A percentile compares a stretch with the other conserved stretches of the same genome.
Conservation (phyloP, 2,888 invertebrate genomes). For the Odontothrips loti region DNA sequence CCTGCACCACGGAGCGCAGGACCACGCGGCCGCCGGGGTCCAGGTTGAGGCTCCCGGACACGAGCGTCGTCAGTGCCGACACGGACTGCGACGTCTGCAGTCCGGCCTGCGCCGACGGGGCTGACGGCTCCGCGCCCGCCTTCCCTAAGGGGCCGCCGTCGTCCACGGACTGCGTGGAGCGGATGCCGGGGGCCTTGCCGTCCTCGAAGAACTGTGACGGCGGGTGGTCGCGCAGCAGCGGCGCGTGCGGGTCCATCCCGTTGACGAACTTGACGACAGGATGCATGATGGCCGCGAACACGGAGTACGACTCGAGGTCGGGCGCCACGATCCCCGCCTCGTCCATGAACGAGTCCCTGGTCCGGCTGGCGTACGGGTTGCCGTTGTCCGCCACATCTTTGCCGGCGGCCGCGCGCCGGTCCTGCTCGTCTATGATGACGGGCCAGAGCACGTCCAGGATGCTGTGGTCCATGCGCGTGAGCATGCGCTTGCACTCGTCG, state of each 20-base stretch:
- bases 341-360: slow-evolving; percentile 34
- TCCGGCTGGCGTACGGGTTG: slow-evolving; percentile 16
- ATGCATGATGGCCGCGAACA: slow-evolving; percentile 76
- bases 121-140: not conserved
- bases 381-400: not conserved
- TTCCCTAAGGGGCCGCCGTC: not conserved
- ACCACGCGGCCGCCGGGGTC: slow-evolving; percentile 6
- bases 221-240: slow-evolving; percentile 61
- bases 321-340: slow-evolving; percentile 72
- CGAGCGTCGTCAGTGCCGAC: not conserved
- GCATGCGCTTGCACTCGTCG: slow-evolving; percentile 66
- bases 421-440: slow-evolving; percentile 47
- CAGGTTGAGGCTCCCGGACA: not conserved
- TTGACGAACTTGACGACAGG: slow-evolving; percentile 78
- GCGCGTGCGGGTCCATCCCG: slow-evolving; percentile 62
- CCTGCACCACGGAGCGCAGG: slow-evolving; percentile 4
- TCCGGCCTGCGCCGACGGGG: too few species aligned
- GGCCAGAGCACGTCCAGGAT: slow-evolving; percentile 87
- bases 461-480: slow-evolving; percentile 80
- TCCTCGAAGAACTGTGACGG: slow-evolving; percentile 51
- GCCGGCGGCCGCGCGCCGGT: not conserved
- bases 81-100: not conserved
- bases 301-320: slow-evolving; percentile 78
- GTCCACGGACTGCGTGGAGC: slow-evolving; percentile 8
- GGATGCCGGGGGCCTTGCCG: not conserved